phyloP scores from a whole-genome alignment of 2,113 vertebrate genomes.

The Odocoileus hemionus region DNA sequence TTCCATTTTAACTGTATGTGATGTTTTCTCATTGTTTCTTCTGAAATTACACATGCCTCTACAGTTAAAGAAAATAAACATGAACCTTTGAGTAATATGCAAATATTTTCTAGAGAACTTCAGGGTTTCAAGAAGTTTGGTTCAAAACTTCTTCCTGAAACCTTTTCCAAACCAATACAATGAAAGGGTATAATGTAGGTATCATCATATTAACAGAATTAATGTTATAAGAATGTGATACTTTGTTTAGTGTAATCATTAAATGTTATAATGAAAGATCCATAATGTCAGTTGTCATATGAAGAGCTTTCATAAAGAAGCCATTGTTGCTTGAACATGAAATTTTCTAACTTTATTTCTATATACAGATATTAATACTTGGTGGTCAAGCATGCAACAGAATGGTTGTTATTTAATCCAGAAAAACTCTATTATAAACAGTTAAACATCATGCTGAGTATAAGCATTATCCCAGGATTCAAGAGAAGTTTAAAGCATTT shows the following conservation, averaged over 20 bases:
- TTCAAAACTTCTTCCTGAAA: background rate
- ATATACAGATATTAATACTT: background rate
- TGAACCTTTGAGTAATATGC: background rate
- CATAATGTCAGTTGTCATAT: background rate
- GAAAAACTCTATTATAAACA: background rate
- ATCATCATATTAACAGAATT: background rate
- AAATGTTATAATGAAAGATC: background rate
- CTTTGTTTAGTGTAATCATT: background rate
- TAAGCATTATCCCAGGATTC: background rate
- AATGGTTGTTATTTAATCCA: background rate
- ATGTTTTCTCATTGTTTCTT: background rate
- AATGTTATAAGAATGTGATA: background rate
- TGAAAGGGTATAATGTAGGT: background rate
- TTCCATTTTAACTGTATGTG: rapidly evolving
- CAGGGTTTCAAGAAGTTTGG: background rate
- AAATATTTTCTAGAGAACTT: background rate
- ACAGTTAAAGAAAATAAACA: background rate
- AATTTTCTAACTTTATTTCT: background rate
- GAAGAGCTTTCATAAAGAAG: background rate
- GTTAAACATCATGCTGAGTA: background rate
- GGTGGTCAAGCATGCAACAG: background rate
- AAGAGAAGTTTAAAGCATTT: background rate
- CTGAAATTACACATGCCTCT: constrained; percentile 13
- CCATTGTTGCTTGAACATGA: background rate
- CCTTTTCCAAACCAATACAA: rapidly evolving